A percentile compares a stretch with the other conserved stretches of the same genome.
Evolutionary conservation across 1,140 invertebrate genomes (phyloP).

Genomic region (Megathymus violae): DNA sequence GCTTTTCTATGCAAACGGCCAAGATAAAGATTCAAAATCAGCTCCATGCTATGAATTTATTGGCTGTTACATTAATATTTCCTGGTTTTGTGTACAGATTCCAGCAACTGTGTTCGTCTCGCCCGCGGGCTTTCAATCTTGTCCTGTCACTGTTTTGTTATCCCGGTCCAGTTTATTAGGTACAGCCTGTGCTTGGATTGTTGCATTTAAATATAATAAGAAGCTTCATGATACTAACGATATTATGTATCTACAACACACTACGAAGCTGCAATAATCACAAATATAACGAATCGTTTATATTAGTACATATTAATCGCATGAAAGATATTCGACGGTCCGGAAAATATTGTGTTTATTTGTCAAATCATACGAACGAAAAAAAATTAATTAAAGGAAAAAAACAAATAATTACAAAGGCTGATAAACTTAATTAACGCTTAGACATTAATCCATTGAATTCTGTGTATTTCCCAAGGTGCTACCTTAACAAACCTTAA

Average conservation of each 20-base stretch:
- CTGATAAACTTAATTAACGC: no score
- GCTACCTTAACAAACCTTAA: no score
- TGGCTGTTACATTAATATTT: slow-evolving; percentile 36
- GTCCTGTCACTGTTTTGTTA: slow-evolving; percentile 33
- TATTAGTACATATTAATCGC: no score
- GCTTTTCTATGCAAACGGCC: slow-evolving; percentile 24
- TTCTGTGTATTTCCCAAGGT: no score
- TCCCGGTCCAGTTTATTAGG: slow-evolving; percentile 26
- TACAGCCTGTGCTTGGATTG: slow-evolving; percentile 18
- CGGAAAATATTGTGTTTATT: no score
- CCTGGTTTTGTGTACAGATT: slow-evolving; percentile 27
- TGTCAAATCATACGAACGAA: no score
- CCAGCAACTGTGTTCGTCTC: slow-evolving; percentile 33
- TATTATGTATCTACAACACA: slow-evolving; percentile 9
- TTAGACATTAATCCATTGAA: no score
- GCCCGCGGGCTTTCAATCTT: slow-evolving; percentile 30
- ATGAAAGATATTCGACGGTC: no score
- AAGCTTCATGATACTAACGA: slow-evolving; percentile 16
- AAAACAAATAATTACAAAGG: no score
- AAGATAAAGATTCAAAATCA: slow-evolving; percentile 31
- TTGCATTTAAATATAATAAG: slow-evolving; percentile 24
- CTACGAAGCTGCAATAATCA: background rate
- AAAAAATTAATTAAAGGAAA: no score
- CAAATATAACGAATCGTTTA: no score
- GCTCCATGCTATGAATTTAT: slow-evolving; percentile 29